Percentiles rank a stretch among this genome's conserved stretches.
phyloP scores from a whole-genome alignment of 2,113 vertebrate species.

The Bubo scandiacus region DNA sequence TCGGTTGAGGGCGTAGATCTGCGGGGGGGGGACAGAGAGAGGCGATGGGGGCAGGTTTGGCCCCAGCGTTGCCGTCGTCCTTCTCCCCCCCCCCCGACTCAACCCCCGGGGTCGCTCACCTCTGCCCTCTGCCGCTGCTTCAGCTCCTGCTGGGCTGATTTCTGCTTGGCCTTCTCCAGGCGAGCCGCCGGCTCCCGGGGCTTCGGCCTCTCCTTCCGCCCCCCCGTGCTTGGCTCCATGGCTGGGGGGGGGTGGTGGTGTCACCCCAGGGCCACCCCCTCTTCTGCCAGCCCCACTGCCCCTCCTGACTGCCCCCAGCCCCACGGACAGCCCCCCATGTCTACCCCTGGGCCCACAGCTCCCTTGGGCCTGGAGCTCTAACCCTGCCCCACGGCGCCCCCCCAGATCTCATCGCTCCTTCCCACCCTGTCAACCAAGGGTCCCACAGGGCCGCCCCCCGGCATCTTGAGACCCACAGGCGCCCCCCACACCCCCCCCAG shows the following conservation, averaged over 20 bases:
- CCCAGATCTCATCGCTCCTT: neutral
- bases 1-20: constrained; percentile 96
- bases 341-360: no score
- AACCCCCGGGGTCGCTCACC: constrained; percentile 55
- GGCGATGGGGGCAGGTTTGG: neutral
- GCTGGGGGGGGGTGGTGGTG: neutral
- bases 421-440: no score
- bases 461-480: neutral
- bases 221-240: constrained; percentile 83
- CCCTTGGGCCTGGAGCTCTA: no score
- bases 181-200: constrained; percentile 84
- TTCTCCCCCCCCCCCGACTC: neutral
- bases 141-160: constrained; percentile 90
- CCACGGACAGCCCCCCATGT: neutral
- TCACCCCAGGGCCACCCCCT: neutral
- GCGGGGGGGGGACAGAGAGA: neutral
- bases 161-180: constrained; percentile 87
- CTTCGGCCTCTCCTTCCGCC: constrained; percentile 85
- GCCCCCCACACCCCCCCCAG: neutral
- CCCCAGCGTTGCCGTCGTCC: accelerated
- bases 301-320: neutral
- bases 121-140: constrained; percentile 93
- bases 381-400: neutral
- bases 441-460: no score
- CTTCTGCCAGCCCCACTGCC: neutral